phyloP scores from a whole-genome alignment of 1,140 invertebrate genomes.

The Lordiphosa stackelbergi region DNA sequence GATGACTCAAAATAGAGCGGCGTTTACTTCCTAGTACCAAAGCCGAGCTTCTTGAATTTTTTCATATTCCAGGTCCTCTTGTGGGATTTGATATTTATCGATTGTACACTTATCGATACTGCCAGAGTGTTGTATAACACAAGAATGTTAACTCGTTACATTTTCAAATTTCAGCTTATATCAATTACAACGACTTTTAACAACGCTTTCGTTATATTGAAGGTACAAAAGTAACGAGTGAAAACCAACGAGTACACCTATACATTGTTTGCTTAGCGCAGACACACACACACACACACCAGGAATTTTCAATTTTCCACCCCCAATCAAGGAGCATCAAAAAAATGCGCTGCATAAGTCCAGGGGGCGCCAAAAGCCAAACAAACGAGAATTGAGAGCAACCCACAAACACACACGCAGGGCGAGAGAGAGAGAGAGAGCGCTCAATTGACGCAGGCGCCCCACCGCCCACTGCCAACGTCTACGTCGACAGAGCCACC shows the following conservation, averaged over 20 bases:
- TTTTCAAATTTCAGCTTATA: no score
- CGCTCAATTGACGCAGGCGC: conserved; percentile 27
- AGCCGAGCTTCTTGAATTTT: no score
- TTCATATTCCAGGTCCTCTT: background rate
- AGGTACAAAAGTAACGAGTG: background rate
- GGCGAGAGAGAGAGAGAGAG: conserved; percentile 10
- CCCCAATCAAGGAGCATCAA: conserved; percentile 30
- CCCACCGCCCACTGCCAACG: conserved; percentile 20
- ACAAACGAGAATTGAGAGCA: conserved; percentile 24
- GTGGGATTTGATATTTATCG: background rate
- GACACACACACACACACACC: conserved; percentile 7
- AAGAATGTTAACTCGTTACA: no score
- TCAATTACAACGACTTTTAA: no score
- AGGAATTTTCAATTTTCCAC: conserved; percentile 42
- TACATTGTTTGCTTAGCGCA: conserved; percentile 2
- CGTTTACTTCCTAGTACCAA: no score
- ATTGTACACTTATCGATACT: no score
- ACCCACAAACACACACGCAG: conserved; percentile 21
- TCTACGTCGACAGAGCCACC: conserved; percentile 50
- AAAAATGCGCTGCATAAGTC: conserved; percentile 42
- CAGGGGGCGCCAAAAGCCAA: conserved; percentile 34
- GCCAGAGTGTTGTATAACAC: no score
- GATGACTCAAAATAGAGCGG: no score
- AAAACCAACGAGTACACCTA: conserved; percentile 7
- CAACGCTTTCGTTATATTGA: no score